Base-by-base conservation (phyloP, 2,797 vertebrate genomes). In the Premnoplex brunnescens region DNA sequence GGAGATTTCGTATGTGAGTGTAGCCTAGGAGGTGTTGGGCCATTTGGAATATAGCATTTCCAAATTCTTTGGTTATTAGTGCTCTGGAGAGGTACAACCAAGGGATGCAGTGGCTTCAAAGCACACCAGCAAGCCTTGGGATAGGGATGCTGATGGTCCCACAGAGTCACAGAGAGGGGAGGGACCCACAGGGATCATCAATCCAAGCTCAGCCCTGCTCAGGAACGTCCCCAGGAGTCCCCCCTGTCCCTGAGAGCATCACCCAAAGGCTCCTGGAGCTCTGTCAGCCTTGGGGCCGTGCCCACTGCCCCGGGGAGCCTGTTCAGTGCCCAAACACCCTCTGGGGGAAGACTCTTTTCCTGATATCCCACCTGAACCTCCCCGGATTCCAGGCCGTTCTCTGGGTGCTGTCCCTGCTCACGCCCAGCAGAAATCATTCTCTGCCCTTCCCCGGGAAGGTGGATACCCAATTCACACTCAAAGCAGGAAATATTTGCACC, bases 121-220 rank as follows among this genome's bases (percentile, higher is more conserved):
- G 30, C 15, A 22, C 16, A 12, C 19, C 21, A 46, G 12, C 24
- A 15, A 68, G 12, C 21, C 8, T 67, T 44, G 41, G 51, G 63
- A 56, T 5, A n/a, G 48, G 1, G 1, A 52, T 18, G 34, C 9
- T 36, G 13, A 44, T 37, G 52, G 82, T 51, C 74, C 56, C 5
- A 48, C 14, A 27, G 20, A 60, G 39, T 60, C 48, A 41, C 41
- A 36, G 34, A 62, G 22, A 4, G 22, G 41, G 27, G 48, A 69
- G 36, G 5, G 32, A 32, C 7, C 10, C 54, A 36, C 10, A 32
- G 20, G 6, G 16, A 52, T 56, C 49, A 49, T 62, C 0, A 0
- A 12, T 68, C 27, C 41, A 68, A 2, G 22, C 3, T 1, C 12
- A 37, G 27, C 7, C 26, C 2, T 43, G 48, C 36, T 36, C 48